phyloP scores from a whole-genome alignment of 2,888 invertebrate genomes.

The Diarsia rubi region DNA sequence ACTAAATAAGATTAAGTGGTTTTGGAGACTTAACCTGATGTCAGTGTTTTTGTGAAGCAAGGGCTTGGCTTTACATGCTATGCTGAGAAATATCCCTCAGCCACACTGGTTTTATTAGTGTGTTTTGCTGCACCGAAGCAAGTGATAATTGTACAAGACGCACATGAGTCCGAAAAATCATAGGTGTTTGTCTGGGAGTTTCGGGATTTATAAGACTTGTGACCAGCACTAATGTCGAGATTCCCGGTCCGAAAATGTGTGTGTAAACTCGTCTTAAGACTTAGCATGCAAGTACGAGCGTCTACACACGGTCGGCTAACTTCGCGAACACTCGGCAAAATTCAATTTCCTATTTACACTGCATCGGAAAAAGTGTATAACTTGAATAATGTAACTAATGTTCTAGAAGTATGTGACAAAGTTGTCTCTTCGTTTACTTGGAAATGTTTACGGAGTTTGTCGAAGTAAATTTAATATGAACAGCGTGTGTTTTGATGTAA shows the following conservation, averaged over 20 bases:
- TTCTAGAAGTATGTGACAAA: conserved; percentile 64
- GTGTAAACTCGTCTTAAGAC: conserved; percentile 31
- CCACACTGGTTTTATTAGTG: no score
- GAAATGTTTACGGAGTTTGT: conserved; percentile 28
- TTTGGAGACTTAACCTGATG: no score
- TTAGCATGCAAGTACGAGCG: conserved; percentile 35
- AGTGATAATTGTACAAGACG: no score
- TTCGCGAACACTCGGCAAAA: conserved; percentile 67
- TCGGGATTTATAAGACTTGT: neutral
- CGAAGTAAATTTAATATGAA: conserved; percentile 62
- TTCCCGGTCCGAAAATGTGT: neutral
- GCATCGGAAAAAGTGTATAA: conserved; percentile 72
- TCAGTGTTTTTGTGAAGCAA: no score
- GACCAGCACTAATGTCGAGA: neutral
- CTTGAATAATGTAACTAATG: conserved; percentile 74
- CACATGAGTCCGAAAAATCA: no score
- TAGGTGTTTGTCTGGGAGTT: neutral
- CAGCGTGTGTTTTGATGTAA: conserved; percentile 63
- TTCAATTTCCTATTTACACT: conserved; percentile 72
- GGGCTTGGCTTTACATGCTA: no score
- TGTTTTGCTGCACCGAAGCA: no score
- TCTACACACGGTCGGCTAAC: conserved; percentile 66
- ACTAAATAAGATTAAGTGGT: no score
- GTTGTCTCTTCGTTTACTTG: conserved; percentile 37
- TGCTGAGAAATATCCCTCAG: no score